Evolutionary conservation across 2,888 invertebrate species (phyloP).

Genomic region (Drosophila neotestacea): DNA sequence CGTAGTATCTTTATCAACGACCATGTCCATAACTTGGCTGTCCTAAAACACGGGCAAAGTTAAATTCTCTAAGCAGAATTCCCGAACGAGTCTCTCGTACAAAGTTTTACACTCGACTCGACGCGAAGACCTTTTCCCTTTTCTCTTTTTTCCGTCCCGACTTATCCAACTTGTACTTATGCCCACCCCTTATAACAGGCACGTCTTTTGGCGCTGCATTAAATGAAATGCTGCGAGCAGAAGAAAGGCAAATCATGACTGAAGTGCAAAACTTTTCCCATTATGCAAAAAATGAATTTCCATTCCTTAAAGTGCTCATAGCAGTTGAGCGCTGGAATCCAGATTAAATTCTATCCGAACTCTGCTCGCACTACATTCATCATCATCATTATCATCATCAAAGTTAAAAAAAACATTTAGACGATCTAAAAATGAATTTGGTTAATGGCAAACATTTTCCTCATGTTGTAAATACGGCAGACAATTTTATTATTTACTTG

Average conservation of each 20-base stretch:
- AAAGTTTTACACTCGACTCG: constrained; percentile 65
- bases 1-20: constrained; percentile 7
- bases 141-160: neutral
- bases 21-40: constrained; percentile 46
- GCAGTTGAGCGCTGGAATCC: constrained; percentile 36
- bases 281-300: constrained; percentile 78
- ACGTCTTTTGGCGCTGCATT: constrained; percentile 71
- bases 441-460: neutral
- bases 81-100: constrained; percentile 36
- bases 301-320: constrained; percentile 61
- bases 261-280: constrained; percentile 79
- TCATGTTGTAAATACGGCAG: neutral
- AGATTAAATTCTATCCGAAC: constrained; percentile 45
- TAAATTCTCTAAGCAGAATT: constrained; percentile 38
- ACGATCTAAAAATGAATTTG: constrained; percentile 5
- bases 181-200: constrained; percentile 27
- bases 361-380: neutral
- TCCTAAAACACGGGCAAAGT: constrained; percentile 41
- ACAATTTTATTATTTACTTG: neutral
- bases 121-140: constrained; percentile 10
- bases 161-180: neutral
- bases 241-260: constrained; percentile 71
- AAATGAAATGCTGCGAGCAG: constrained; percentile 65
- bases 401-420: constrained; percentile 2
- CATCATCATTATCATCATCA: neutral